Conservation (phyloP, 2,113 vertebrate species). For the Kobus ellipsiprymnus region DNA sequence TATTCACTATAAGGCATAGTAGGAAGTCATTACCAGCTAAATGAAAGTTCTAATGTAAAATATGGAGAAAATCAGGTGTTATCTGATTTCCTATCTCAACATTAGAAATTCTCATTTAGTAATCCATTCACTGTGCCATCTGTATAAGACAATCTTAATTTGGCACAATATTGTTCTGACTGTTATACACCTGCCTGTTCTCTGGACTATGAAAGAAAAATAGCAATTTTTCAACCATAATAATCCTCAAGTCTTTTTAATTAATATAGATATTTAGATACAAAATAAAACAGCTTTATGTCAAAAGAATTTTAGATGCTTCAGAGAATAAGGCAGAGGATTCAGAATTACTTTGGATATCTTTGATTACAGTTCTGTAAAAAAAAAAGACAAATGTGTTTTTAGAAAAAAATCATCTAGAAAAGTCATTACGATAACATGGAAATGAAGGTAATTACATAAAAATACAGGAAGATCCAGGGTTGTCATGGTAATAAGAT, state of each 20-base stretch:
- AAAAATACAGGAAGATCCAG: background rate
- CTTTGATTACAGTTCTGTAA: conserved; percentile 8
- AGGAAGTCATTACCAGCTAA: conserved; percentile 68
- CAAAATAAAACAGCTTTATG: conserved; percentile 51
- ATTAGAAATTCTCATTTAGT: conserved; percentile 78
- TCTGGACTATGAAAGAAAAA: conserved; percentile 73
- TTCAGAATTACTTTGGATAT: conserved; percentile 51
- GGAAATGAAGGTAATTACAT: conserved; percentile 20
- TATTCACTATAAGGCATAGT: conserved; percentile 43
- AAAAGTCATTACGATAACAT: conserved; percentile 40
- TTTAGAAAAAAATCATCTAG: background rate
- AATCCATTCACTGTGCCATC: conserved; percentile 77
- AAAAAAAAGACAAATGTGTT: background rate
- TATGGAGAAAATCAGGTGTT: conserved; percentile 70
- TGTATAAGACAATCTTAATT: conserved; percentile 80
- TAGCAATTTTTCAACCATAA: conserved; percentile 67
- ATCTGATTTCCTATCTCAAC: conserved; percentile 74
- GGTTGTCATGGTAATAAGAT: conserved; percentile 25
- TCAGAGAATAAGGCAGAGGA: conserved; percentile 32
- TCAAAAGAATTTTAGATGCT: conserved; percentile 32
- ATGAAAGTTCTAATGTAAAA: conserved; percentile 64
- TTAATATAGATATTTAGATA: conserved; percentile 69
- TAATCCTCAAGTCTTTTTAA: conserved; percentile 54
- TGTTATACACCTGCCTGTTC: conserved; percentile 79
- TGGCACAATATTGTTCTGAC: conserved; percentile 80